Base-by-base conservation (phyloP, 2,888 invertebrate genomes). In the Cephonodes hylas region DNA sequence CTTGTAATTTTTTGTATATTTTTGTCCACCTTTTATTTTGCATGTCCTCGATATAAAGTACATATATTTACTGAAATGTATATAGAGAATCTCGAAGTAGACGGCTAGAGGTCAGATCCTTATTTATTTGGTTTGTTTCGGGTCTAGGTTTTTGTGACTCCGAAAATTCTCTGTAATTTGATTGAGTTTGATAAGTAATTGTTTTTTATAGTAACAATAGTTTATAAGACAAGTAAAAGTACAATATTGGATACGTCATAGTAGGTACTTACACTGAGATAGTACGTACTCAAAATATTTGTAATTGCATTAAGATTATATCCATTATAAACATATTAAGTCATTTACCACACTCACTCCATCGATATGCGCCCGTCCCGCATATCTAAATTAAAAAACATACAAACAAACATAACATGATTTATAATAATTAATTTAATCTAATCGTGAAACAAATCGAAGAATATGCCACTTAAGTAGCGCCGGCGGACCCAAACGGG, bases 391-490 rank as follows among this genome's bases (percentile, higher is more conserved):
- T 42, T 23, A 60, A 60, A 45, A 60, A 48, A 38, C 38, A 38
- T 38, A 38, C 15, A 53, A 48, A 58, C 34, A 61, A 46, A 61
- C 58, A 46, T 23, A 61, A 61, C 56, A 58, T 61, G 57, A 58
- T 61, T 61, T 58, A 61, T 61, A 61, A 61, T 45, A 45, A 53
- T 58, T 53, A 70, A 66, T 63, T 68, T 74, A 72, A 84, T 86
- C 85, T 89, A 86, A 90, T 91, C 90, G 71, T 60, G 65, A 31
- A 79, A 90, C 91, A 91, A 87, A 88, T 89, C 88, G 88, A 79
- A 81, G 78, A 85, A 83, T 81, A 88, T 83, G 86, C 83, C 89
- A 88, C 88, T 89, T 88, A 85, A 73, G 31, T 53, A 53, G 53
- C 53, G 75, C 74, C 66, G 63, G 68, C 4, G 13, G 70, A 68